phyloP scores from a whole-genome alignment of 2,888 invertebrate species.

The Venusia cambrica region DNA sequence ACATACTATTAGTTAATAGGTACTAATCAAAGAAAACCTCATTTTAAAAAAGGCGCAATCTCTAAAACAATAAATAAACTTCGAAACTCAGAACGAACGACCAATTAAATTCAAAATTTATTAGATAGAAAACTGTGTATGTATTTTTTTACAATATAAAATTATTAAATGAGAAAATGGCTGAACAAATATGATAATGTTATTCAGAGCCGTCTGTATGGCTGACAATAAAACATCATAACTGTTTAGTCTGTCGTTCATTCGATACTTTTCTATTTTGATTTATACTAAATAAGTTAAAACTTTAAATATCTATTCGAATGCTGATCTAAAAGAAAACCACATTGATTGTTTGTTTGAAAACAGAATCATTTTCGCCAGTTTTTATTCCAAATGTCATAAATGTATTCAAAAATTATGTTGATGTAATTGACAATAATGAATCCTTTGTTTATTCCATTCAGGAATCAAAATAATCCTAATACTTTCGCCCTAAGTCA shows the following conservation, averaged over 20 bases:
- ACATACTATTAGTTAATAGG: too few relatives aligned
- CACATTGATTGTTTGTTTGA: too few relatives aligned
- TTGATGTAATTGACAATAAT: too few relatives aligned
- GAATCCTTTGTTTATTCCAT: too few relatives aligned
- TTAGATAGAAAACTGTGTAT: slow-evolving; percentile 11
- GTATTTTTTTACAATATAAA: slow-evolving; percentile 20
- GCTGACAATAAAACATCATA: slow-evolving; percentile 43
- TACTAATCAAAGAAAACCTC: too few relatives aligned
- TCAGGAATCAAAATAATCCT: too few relatives aligned
- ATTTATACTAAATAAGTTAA: slow-evolving; percentile 33
- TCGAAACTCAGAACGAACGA: slow-evolving; percentile 10
- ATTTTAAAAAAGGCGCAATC: neutral
- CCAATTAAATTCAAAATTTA: slow-evolving; percentile 19
- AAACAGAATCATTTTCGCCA: too few relatives aligned
- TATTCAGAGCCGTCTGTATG: slow-evolving; percentile 35
- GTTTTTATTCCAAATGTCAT: too few relatives aligned
- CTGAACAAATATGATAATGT: slow-evolving; percentile 41
- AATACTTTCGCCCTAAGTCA: too few relatives aligned
- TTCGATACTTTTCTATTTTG: slow-evolving; percentile 29
- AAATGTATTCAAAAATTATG: too few relatives aligned
- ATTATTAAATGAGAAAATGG: slow-evolving; percentile 19
- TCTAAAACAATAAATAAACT: slow-evolving; percentile 19
- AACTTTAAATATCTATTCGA: too few relatives aligned
- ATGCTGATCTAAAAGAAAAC: too few relatives aligned
- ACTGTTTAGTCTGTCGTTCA: slow-evolving; percentile 34